Base-by-base conservation (phyloP, 2,113 vertebrate species). In the Lepus timidus region DNA sequence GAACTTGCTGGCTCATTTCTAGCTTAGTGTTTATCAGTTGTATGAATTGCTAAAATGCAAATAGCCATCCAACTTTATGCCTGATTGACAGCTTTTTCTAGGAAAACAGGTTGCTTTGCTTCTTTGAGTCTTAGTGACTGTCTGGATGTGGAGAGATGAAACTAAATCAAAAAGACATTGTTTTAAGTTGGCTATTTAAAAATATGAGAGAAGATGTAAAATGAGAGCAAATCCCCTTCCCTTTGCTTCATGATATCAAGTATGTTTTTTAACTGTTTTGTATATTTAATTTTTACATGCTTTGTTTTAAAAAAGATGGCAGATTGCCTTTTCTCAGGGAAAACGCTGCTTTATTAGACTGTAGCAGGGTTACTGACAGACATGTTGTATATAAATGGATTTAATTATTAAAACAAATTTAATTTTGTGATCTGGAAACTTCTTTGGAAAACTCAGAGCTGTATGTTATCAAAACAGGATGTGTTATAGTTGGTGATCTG, bases 381-480 rank as follows among this genome's bases (percentile, higher is more conserved):
- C 62, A 87, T 88, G 51, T 81, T 83, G 13, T 2, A 55, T 27
- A 36, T 31, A 0, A 96, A 19, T 71, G 25, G 0, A 92, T 98
- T 95, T 93, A 91, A 93, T 95, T 96, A 79, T 86, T 96, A 83
- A 93, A 85, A 92, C 44, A 91, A 94, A 70, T 91, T 36, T 62
- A 82, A 1, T 96, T 64, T 94, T 96, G 58, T 90, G 79, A 82
- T 68, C 89, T 92, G 79, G 78, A 88, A 36, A 85, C 62, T 94
- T 8, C 14, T 23, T 65, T 61, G 84, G 78, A 93, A 80, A 96
- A 94, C 55, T 92, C 51, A 94, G 64, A 90, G 25, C 55, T 78
- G 1, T 44, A 85, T 36, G 9, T 80, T 97, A 19, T 36, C 39
- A 87, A 82, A 95, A 83, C 39, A 95, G 19, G 36, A 36, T 55